Evolutionary conservation across 1,140 invertebrate species (phyloP), one percentile per base, ranked within the genome.

Genomic region (Eriosoma lanigerum): DNA sequence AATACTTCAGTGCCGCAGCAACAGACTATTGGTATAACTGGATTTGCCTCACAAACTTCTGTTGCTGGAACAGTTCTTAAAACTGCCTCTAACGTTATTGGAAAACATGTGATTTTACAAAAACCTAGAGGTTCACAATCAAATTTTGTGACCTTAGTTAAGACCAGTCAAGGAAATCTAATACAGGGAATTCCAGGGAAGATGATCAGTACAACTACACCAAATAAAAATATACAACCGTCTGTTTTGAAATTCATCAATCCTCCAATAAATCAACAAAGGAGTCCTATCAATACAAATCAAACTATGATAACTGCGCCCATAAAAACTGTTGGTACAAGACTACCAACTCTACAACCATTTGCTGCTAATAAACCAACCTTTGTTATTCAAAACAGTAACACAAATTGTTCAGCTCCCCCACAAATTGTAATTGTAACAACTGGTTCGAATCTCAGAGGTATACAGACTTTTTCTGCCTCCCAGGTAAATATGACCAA

Each of bases 131-230:
- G 72, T 44, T 68, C 81, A 29, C 78, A 81, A 84, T 92, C 93
- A 3, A 95, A 97, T 84, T 94, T 96, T 81, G 93, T 97, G 5
- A 96, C 95, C 2, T 87, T 97, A 13, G 91, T 97, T 0, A 98
- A 97, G 86, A 96, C 95, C 0, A 91, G 92, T 21, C 93, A 94
- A 81, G 94, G 94, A n/a, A 93, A 78, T 19, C 83, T 90, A 6
- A 88, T 90, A 19, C 89, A 89, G 60, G 87, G 89, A 15, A 90
- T 90, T 82, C 84, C 86, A 44, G 86, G 87, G 1, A 86, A 86
- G 60, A 84, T 84, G 70, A 82, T 82, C 2, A 85, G 88, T 70
- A 88, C 86, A 81, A 82, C 84, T 44, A 81, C 62, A 70, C 66
- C 81, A 44, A 83, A 84, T 82, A 82, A 81, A 50, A 86, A 89